phyloP scores from a whole-genome alignment of 1,140 invertebrate genomes.

The Pogonus chalceus region DNA sequence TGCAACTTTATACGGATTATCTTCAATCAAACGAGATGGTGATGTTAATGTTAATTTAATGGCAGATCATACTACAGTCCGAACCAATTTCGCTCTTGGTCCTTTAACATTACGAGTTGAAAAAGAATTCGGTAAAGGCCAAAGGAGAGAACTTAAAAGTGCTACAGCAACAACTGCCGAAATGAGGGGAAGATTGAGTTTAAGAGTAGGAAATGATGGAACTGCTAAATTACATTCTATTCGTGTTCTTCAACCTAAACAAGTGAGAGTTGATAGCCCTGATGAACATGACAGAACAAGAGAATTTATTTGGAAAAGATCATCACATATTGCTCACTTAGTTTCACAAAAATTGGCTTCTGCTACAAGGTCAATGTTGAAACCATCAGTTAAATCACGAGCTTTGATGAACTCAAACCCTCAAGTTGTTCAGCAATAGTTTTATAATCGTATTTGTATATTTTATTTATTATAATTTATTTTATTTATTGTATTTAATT shows the following conservation, averaged over 20 bases:
- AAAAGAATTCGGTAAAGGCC: slow-evolving; percentile 70
- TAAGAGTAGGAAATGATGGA: slow-evolving; percentile 64
- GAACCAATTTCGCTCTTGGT: slow-evolving; percentile 68
- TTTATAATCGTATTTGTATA: too few relatives aligned
- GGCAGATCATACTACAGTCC: slow-evolving; percentile 66
- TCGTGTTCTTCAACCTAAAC: slow-evolving; percentile 72
- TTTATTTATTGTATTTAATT: too few relatives aligned
- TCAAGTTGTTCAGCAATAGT: too few relatives aligned
- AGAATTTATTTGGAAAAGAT: slow-evolving; percentile 70
- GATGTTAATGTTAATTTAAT: slow-evolving; percentile 70
- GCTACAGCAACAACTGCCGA: slow-evolving; percentile 76
- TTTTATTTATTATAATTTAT: too few relatives aligned
- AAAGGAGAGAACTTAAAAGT: slow-evolving; percentile 64
- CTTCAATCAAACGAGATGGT: slow-evolving; percentile 60
- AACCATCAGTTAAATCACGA: slow-evolving; percentile 34
- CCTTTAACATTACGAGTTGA: slow-evolving; percentile 69
- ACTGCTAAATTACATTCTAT: slow-evolving; percentile 70
- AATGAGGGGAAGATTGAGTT: slow-evolving; percentile 67
- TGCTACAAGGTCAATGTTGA: slow-evolving; percentile 65
- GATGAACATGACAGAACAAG: slow-evolving; percentile 72
- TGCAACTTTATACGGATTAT: slow-evolving; percentile 67
- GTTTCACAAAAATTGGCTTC: slow-evolving; percentile 68
- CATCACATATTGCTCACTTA: slow-evolving; percentile 67
- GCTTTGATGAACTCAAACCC: background rate
- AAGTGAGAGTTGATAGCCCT: slow-evolving; percentile 69